Evolutionary conservation across 2,113 vertebrate species (phyloP).

Genomic region (Oncorhynchus keta): DNA sequence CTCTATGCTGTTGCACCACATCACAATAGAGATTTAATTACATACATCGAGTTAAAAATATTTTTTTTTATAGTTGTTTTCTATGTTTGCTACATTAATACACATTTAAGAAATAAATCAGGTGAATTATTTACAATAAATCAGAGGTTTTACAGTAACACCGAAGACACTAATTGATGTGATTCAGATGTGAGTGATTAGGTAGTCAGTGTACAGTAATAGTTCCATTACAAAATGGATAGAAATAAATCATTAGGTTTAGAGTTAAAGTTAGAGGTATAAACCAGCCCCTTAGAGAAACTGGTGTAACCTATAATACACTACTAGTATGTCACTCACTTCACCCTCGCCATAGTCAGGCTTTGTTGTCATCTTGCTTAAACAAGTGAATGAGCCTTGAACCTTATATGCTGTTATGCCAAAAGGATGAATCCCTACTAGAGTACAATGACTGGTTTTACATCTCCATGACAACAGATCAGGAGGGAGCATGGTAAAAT

Average conservation of each 20-base stretch:
- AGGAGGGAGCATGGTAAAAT: too few relatives aligned
- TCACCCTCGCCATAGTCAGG: too few relatives aligned
- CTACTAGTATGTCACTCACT: neutral
- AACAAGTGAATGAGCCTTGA: too few relatives aligned
- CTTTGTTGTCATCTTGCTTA: too few relatives aligned
- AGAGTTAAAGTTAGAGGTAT: too few relatives aligned
- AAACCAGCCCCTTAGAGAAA: neutral
- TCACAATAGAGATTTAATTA: constrained; percentile 88
- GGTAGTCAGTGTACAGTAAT: neutral
- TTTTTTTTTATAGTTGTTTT: constrained; percentile 80
- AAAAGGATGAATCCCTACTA: too few relatives aligned
- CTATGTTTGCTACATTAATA: constrained; percentile 76
- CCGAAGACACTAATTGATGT: neutral
- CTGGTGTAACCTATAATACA: neutral
- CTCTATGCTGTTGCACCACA: constrained; percentile 83
- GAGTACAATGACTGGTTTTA: too few relatives aligned
- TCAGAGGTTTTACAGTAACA: constrained; percentile 43
- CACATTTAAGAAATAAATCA: constrained; percentile 57
- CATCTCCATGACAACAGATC: too few relatives aligned
- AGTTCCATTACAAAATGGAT: constrained; percentile 11
- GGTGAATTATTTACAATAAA: constrained; percentile 68
- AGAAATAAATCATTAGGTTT: neutral
- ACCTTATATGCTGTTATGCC: too few relatives aligned
- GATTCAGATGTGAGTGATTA: neutral
- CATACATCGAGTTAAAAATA: constrained; percentile 92